These are phyloP conservation scores for Rhyacophila evoluta DNA, from an alignment of 2,888 invertebrate genomes.

Conservation along the genomic window DNA sequence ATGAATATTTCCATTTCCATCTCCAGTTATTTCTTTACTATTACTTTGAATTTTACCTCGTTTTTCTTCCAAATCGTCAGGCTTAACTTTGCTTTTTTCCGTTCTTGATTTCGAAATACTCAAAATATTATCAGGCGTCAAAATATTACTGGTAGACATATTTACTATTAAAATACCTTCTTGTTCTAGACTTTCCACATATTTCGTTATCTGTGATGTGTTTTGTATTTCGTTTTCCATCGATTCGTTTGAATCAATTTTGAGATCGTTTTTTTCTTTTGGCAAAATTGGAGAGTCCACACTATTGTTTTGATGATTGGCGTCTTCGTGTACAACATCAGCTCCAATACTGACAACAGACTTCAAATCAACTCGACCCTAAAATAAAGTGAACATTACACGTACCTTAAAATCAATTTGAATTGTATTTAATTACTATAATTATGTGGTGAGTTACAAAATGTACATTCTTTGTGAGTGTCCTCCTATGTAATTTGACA, in stretches of 20 bases:
- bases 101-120: conserved; percentile 61
- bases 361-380: neutral
- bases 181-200: conserved; percentile 65
- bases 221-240: conserved; percentile 22
- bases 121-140: conserved; percentile 66
- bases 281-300: neutral
- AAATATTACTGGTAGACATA: conserved; percentile 65
- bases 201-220: conserved; percentile 23
- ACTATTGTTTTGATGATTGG: neutral
- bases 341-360: conserved; percentile 7
- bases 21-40: conserved; percentile 69
- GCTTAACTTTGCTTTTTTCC: conserved; percentile 36
- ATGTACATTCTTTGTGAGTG: too few relatives aligned
- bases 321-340: neutral
- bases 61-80: conserved; percentile 61
- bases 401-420: too few relatives aligned
- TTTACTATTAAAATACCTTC: conserved; percentile 68
- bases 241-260: neutral
- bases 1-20: conserved; percentile 63
- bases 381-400: neutral
- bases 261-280: neutral
- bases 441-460: too few relatives aligned
- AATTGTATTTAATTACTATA: too few relatives aligned
- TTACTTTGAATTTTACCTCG: conserved; percentile 71
- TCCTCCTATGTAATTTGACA: too few relatives aligned